Base-by-base conservation (phyloP, 2,113 vertebrate genomes). In the Brachypteracias leptosomus region DNA sequence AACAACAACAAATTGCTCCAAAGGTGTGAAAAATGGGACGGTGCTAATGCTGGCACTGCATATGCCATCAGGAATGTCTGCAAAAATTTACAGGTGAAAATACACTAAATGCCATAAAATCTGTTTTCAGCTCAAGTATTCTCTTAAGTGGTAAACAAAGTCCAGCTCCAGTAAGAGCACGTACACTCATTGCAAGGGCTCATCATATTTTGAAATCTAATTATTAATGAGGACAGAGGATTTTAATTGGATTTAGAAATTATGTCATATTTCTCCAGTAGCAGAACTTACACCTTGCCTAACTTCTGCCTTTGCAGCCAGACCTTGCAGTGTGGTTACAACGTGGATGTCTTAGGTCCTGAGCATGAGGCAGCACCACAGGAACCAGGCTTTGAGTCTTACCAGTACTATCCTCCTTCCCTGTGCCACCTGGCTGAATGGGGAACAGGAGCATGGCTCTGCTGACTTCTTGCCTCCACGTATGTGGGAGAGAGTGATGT, bases 211-310 rank as follows among this genome's bases (percentile, higher is more conserved):
- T 29, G 8, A 86, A 61, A 82, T 61, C 55, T 88, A 61, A 80
- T 86, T 76, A 65, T n/a, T 78, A 78, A 65, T 63, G 55, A 90
- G 21, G n/a, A 36, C 57, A 62, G 38, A 68, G 14, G 52, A 82
- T 61, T 95, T 92, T 17, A 44, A 55, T 42, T 77, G n/a, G 21
- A 79, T 42, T 72, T 88, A 96, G 86, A 88, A 94, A 72, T 29
- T 24, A 36, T 13, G 59, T 25, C 49, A 1, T 31, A 46, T 54
- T 92, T 84, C 52, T 85, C 42, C 72, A 51, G n/a, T 20, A 91
- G 86, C 44, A 73, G 54, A 90, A 51, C 11, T n/a, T 54, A 61
- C 4, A 33, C 78, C 66, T 75, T 55, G 68, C 40, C 57, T 72
- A 42, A 63, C 49, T 74, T 57, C 74, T 89, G 72, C 68, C 63